These are phyloP conservation scores for Bhutanitis thaidina DNA, from an alignment of 2,888 invertebrate species.

Conservation along the genomic window DNA sequence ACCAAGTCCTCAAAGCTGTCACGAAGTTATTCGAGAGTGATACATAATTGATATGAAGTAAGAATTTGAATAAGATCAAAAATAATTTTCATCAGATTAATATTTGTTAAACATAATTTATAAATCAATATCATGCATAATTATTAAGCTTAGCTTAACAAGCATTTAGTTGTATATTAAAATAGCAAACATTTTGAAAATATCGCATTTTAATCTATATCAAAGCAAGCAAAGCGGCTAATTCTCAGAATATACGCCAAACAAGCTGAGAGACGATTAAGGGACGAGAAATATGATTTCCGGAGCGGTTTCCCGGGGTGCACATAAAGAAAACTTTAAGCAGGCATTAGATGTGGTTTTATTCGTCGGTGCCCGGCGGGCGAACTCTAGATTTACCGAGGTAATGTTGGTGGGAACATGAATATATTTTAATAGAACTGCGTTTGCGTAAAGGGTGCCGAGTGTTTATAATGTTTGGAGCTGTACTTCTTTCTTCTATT, in stretches of 20 bases:
- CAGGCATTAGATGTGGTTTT: conserved; percentile 43
- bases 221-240: conserved; percentile 26
- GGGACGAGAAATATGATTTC: conserved; percentile 49
- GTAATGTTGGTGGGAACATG: conserved; percentile 28
- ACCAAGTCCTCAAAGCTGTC: too few relatives aligned
- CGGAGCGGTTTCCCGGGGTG: conserved; percentile 31
- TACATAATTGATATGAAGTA: too few relatives aligned
- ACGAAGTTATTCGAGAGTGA: too few relatives aligned
- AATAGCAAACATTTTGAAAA: conserved; percentile 3
- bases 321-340: conserved; percentile 48
- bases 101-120: too few relatives aligned
- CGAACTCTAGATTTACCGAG: conserved; percentile 31
- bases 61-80: too few relatives aligned
- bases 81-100: too few relatives aligned
- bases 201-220: conserved; percentile 15
- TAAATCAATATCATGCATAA: too few relatives aligned
- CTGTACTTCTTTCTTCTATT: too few relatives aligned
- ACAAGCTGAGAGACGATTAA: conserved; percentile 43
- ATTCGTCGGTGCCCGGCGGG: conserved; percentile 29
- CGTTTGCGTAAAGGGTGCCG: conserved; percentile 13
- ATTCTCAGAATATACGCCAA: conserved; percentile 46
- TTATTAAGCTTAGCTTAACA: too few relatives aligned
- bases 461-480: conserved; percentile 9
- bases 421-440: conserved; percentile 27
- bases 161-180: background rate